phyloP scores from a whole-genome alignment of 2,113 vertebrate species.

The Centropristis striata region DNA sequence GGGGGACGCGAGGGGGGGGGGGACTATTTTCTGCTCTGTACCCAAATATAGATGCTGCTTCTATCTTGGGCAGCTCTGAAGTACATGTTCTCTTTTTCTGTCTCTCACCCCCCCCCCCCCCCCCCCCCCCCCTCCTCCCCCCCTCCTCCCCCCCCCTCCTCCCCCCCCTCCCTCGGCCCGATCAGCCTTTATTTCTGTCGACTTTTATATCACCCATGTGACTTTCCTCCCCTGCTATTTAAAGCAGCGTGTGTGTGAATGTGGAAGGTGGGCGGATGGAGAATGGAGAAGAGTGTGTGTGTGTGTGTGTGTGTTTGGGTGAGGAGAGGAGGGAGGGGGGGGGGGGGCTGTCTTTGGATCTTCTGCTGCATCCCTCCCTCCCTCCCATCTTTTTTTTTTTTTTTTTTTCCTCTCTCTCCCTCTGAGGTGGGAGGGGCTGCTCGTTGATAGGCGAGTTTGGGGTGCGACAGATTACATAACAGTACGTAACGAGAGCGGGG shows the following conservation, averaged over 20 bases:
- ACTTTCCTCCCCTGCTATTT: conserved; percentile 77
- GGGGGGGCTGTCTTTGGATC: conserved; percentile 42
- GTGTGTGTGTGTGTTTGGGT: conserved; percentile 41
- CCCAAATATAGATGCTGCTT: conserved; percentile 75
- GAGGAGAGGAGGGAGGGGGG: background rate
- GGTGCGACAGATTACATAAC: conserved; percentile 83
- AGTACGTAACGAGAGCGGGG: conserved; percentile 59
- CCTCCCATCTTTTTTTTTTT: background rate
- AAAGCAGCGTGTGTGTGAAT: conserved; percentile 61
- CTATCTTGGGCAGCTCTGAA: conserved; percentile 75
- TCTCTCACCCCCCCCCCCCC: too few relatives aligned
- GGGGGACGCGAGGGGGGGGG: conserved; percentile 24
- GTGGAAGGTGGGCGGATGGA: conserved; percentile 39
- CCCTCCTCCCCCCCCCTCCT: conserved; percentile 21
- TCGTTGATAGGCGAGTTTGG: conserved; percentile 70
- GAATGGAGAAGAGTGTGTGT: conserved; percentile 28
- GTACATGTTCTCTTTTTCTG: conserved; percentile 57
- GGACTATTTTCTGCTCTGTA: conserved; percentile 65
- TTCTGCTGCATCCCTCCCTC: conserved; percentile 60
- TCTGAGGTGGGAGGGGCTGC: conserved; percentile 54
- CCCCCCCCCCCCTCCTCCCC: background rate
- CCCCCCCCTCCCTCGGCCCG: background rate
- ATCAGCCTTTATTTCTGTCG: conserved; percentile 67
- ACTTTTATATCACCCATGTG: conserved; percentile 77
- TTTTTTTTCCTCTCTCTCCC: too few relatives aligned